Conservation (phyloP, 2,113 vertebrate genomes). For the Macroglossus sobrinus region DNA sequence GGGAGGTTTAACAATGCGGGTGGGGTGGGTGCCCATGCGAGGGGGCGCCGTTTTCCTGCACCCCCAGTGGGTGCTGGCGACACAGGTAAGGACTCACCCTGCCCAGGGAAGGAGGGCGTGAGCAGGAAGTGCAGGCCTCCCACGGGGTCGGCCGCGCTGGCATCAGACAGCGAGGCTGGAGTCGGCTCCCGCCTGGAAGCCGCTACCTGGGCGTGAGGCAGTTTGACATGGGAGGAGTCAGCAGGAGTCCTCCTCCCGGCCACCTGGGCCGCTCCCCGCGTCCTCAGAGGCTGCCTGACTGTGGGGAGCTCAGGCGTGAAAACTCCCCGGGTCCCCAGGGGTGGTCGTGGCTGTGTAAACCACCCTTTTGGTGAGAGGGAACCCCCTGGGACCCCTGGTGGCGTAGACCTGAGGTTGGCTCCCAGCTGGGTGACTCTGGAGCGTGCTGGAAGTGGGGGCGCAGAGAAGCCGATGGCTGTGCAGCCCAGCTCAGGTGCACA, state of each 20-base stretch:
- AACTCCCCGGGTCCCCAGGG: rapidly evolving
- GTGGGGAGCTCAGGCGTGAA: not conserved
- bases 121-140: not conserved
- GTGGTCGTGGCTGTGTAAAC: rapidly evolving
- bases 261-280: rapidly evolving
- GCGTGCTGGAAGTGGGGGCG: rapidly evolving
- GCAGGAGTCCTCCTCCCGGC: rapidly evolving
- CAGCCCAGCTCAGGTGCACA: rapidly evolving
- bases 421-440: not conserved
- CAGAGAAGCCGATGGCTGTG: rapidly evolving
- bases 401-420: not conserved
- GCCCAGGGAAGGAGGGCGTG: not conserved
- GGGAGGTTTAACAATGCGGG: not conserved
- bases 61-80: rapidly evolving
- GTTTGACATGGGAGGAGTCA: rapidly evolving
- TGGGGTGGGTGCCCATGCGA: not conserved
- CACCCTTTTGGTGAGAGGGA: not conserved
- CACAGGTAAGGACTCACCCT: rapidly evolving
- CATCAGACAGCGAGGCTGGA: too few relatives aligned
- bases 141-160: not conserved
- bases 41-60: not conserved
- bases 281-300: rapidly evolving
- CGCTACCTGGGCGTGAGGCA: not conserved
- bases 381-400: rapidly evolving
- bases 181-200: too few relatives aligned